A percentile compares a stretch with the other conserved stretches of the same genome.
phyloP scores from a whole-genome alignment of 2,797 vertebrate genomes.

The Gallinago solitaria region DNA sequence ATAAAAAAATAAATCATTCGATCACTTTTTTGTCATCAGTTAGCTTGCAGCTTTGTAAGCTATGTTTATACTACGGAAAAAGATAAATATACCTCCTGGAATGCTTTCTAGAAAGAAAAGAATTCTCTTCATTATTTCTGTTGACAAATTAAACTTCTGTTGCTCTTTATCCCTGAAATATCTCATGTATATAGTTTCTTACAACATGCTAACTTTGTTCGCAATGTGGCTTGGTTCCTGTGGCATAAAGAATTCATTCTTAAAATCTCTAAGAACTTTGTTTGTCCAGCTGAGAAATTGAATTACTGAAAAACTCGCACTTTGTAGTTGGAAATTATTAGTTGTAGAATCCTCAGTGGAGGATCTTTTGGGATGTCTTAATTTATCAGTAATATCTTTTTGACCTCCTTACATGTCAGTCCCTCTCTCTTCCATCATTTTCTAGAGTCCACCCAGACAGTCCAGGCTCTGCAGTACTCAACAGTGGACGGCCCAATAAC shows the following conservation, averaged over 20 bases:
- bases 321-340: background rate
- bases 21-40: background rate
- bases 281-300: background rate
- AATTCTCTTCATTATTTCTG: background rate
- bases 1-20: background rate
- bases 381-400: background rate
- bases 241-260: background rate
- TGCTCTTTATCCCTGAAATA: background rate
- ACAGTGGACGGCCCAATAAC: slow-evolving; percentile 83
- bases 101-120: background rate
- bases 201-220: background rate
- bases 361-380: background rate
- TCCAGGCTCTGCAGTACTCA: slow-evolving; percentile 92
- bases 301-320: background rate
- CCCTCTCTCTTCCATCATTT: background rate
- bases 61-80: background rate
- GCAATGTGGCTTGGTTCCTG: background rate
- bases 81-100: background rate
- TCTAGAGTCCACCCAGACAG: slow-evolving; percentile 92
- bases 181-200: background rate
- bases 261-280: background rate
- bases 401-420: background rate
- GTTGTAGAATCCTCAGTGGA: background rate
- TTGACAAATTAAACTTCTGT: background rate
- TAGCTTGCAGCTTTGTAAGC: background rate